These are phyloP conservation scores for Colostygia pectinataria DNA, from an alignment of 2,888 invertebrate species.

Conservation along the genomic window DNA sequence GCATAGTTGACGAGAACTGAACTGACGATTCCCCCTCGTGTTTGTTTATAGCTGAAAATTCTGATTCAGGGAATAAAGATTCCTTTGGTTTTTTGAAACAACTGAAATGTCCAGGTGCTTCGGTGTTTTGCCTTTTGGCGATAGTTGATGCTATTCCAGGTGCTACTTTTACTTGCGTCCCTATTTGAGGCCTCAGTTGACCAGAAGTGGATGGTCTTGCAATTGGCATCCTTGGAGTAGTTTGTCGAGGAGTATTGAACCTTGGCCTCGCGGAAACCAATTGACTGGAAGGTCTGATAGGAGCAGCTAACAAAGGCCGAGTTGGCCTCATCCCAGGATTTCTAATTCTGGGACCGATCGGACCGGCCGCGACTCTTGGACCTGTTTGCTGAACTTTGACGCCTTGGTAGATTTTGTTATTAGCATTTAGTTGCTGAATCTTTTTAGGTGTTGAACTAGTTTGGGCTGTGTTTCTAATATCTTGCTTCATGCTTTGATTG, in stretches of 20 bases:
- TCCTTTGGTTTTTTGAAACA: constrained; percentile 75
- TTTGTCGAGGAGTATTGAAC: constrained; percentile 40
- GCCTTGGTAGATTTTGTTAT: constrained; percentile 52
- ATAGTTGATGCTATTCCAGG: constrained; percentile 48
- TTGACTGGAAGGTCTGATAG: constrained; percentile 49
- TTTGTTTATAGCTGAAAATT: constrained; percentile 43
- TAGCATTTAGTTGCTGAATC: constrained; percentile 43
- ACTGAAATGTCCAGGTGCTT: constrained; percentile 61
- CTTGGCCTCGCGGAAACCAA: constrained; percentile 51
- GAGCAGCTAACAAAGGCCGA: constrained; percentile 33
- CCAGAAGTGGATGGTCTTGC: constrained; percentile 41
- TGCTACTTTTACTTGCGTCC: constrained; percentile 59
- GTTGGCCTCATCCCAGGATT: constrained; percentile 41
- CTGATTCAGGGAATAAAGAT: constrained; percentile 55
- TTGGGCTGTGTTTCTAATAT: constrained; percentile 53
- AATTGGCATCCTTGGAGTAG: constrained; percentile 47
- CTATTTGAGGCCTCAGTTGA: constrained; percentile 41
- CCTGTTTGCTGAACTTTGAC: constrained; percentile 53
- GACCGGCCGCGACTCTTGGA: constrained; percentile 31
- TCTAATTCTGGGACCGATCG: constrained; percentile 24
- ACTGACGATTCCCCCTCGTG: constrained; percentile 42
- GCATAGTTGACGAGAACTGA: constrained; percentile 54
- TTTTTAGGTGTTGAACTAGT: constrained; percentile 43
- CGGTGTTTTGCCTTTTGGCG: constrained; percentile 50
- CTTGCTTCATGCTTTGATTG: constrained; percentile 67